A percentile compares a stretch with the other conserved stretches of the same genome.
Evolutionary conservation across 2,888 invertebrate species (phyloP).

Genomic region (Scaptomyza tumidula): DNA sequence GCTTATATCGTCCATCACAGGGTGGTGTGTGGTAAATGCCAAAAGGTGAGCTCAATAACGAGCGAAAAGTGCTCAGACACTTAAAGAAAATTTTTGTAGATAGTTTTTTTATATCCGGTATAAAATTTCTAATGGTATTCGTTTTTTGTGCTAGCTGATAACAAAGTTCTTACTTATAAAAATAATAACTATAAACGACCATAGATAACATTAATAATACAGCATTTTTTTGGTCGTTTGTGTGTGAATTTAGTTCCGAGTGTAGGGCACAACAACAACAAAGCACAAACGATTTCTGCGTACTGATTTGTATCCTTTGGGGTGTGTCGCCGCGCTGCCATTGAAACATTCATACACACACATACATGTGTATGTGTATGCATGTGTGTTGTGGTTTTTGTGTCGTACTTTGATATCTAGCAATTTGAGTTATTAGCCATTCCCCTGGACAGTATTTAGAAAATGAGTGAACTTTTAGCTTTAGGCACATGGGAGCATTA

Average conservation of each 20-base stretch:
- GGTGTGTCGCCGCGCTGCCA: slow-evolving; percentile 20
- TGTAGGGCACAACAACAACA: slow-evolving; percentile 2
- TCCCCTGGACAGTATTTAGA: slow-evolving; percentile 35
- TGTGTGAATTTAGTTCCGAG: not conserved
- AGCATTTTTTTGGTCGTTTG: not conserved
- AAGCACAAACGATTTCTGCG: slow-evolving; percentile 11
- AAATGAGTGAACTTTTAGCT: slow-evolving; percentile 10
- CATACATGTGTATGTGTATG: not conserved
- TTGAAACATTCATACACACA: not conserved
- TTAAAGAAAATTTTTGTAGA: not conserved
- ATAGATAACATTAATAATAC: too few species aligned
- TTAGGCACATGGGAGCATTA: slow-evolving; percentile 18
- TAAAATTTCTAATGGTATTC: not conserved
- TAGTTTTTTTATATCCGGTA: not conserved
- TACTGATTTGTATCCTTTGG: slow-evolving; percentile 36
- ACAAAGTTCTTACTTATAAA: not conserved
- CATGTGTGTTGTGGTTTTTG: not conserved
- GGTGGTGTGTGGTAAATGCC: slow-evolving; percentile 14
- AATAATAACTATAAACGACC: too few species aligned
- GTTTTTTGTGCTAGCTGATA: not conserved
- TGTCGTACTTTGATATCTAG: slow-evolving; percentile 3
- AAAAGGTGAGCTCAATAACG: slow-evolving; percentile 31
- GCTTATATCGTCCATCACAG: slow-evolving; percentile 2
- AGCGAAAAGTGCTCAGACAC: slow-evolving; percentile 13
- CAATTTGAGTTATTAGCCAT: slow-evolving; percentile 10